These are phyloP conservation scores for Zoanthus solanderi DNA, from an alignment of 92 coral and sea anemone species.

Conservation along the genomic window DNA sequence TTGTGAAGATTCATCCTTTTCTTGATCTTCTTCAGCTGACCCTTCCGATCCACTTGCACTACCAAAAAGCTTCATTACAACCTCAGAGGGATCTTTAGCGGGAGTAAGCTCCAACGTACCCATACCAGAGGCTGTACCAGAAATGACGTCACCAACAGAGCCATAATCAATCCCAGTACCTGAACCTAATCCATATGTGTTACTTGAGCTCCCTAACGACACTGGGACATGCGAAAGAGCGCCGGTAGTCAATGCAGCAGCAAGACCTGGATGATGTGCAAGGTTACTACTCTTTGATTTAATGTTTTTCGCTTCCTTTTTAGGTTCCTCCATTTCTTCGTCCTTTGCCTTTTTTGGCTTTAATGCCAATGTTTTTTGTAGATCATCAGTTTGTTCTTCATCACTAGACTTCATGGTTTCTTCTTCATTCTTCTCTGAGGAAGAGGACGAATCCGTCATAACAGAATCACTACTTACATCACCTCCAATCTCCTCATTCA, in stretches of 20 bases:
- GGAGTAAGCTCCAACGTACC: conserved; percentile 86
- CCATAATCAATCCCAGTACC: conserved; percentile 75
- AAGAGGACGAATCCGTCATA: not conserved
- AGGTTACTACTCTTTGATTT: conserved; percentile 46
- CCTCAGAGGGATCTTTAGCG: conserved; percentile 78
- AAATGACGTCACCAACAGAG: conserved; percentile 67
- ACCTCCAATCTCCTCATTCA: conserved; percentile 16
- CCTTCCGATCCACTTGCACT: conserved; percentile 53
- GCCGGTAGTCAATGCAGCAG: conserved; percentile 74
- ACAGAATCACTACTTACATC: conserved; percentile 27
- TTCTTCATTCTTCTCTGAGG: conserved; percentile 26
- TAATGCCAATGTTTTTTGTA: not conserved
- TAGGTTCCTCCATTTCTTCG: not conserved
- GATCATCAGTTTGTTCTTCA: not conserved
- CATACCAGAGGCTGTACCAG: conserved; percentile 74
- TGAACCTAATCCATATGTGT: conserved; percentile 73
- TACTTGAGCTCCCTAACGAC: conserved; percentile 69
- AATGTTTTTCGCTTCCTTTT: not conserved
- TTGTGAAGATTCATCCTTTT: conserved; percentile 25
- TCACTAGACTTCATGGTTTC: conserved; percentile 10
- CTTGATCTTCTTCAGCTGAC: conserved; percentile 42
- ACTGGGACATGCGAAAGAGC: conserved; percentile 70
- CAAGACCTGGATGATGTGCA: conserved; percentile 67
- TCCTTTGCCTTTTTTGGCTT: not conserved
- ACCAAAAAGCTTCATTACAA: conserved; percentile 67